Base-by-base conservation (phyloP, 2,888 invertebrate species). In the Leptinotarsa haldemani region DNA sequence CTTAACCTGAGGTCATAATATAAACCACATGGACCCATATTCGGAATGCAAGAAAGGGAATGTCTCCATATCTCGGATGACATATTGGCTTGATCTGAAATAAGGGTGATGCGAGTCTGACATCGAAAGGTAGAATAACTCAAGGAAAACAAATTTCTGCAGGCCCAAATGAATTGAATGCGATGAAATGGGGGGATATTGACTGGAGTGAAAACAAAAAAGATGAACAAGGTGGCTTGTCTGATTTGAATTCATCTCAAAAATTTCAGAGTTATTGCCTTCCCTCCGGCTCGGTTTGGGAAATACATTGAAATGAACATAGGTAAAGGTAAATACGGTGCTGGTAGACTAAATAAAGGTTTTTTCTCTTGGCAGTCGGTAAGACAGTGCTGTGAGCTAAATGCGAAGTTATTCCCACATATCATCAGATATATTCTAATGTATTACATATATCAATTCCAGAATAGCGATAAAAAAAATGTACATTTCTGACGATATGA, bases 31-130 rank as follows among this genome's bases (percentile, higher is more conserved):
- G 68, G 69, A 63, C 71, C 71, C 71, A 71, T 69, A 71, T 67
- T 74, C 74, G 71, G 65, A 71, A 69, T 69, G 71, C 71, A 74
- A 71, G 69, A 69, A 65, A 69, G 69, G 63, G 48, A 71, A 74
- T 69, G 69, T 25, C 48, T 46, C 53, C 69, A 70, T 74, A 72
- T 71, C 67, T 16, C 18, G 30, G 72, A 76, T 76, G 76, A 76
- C 76, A 76, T 76, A 76, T 76, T 70, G 76, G 72, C 73, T 46
- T 71, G 67, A 76, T 76, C 67, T 72, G 70, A 72, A 74, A 70
- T 74, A 65, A 74, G 74, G 74, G 74, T 72, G 76, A 76, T 74
- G 61, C 68, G 65, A 67, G 66, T 70, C 64, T 70, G 65, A 66
- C 74, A 58, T 71, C 52, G 64, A 68, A 22, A 52, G 48, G 67